Evolutionary conservation across 2,113 vertebrate genomes (phyloP).

Genomic region (Microtus oregoni): DNA sequence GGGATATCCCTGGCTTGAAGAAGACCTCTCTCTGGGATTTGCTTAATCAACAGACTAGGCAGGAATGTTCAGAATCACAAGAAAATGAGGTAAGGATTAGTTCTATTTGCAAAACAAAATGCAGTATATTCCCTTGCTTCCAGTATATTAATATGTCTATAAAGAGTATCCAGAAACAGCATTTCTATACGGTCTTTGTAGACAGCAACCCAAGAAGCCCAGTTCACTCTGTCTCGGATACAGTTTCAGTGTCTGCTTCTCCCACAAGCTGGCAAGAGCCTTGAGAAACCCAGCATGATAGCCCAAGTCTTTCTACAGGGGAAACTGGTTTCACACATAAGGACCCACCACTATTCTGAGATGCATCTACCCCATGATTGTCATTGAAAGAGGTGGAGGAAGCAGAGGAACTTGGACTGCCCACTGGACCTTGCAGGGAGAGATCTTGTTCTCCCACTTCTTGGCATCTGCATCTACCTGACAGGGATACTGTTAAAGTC

Average conservation of each 20-base stretch:
- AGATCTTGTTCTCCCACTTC: accelerated
- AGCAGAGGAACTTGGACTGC: not conserved
- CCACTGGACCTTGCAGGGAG: not conserved
- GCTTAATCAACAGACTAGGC: not conserved
- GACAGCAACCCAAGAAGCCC: too few relatives aligned
- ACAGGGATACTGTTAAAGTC: accelerated
- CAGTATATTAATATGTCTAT: not conserved
- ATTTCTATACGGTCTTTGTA: not conserved
- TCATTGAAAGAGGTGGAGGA: accelerated
- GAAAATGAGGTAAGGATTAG: not conserved
- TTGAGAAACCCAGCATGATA: not conserved
- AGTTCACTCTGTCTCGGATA: not conserved
- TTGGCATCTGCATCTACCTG: not conserved
- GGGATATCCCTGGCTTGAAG: accelerated
- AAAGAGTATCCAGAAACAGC: not conserved
- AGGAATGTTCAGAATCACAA: not conserved
- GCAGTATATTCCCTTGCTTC: not conserved
- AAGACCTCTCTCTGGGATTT: not conserved
- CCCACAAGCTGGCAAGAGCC: not conserved
- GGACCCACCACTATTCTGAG: too few relatives aligned
- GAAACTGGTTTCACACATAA: not conserved
- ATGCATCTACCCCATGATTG: accelerated
- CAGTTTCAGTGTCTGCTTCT: not conserved
- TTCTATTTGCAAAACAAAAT: not conserved
- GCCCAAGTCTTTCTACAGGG: not conserved